A percentile compares a stretch with the other conserved stretches of the same genome.
Evolutionary conservation across 2,797 vertebrate species (phyloP).

Genomic region (Protonibea diacanthus): DNA sequence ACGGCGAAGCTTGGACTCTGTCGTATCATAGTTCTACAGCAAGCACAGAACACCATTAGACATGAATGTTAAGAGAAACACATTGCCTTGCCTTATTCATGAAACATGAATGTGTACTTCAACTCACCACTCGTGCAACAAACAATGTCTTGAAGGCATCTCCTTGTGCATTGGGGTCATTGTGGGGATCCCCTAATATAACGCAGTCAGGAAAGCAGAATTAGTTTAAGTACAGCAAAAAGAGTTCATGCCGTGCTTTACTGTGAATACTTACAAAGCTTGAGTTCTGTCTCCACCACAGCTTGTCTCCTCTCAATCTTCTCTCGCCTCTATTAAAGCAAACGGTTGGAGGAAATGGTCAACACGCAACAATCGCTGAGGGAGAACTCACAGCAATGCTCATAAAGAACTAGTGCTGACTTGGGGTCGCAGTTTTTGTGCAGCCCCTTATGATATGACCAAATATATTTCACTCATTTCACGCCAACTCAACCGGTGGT

Average conservation of each 20-base stretch:
- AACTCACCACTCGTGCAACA: constrained; percentile 92
- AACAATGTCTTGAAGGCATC: constrained; percentile 97
- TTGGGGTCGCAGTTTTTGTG: neutral
- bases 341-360: constrained; percentile 10
- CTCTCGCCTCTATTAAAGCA: constrained; percentile 89
- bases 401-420: neutral
- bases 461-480: no score
- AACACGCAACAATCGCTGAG: neutral
- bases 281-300: constrained; percentile 93
- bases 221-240: neutral
- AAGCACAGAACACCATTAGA: constrained; percentile 17
- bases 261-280: constrained; percentile 89
- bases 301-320: constrained; percentile 95
- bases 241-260: rapidly evolving
- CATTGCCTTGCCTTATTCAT: no score
- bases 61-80: neutral
- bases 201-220: neutral
- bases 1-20: constrained; percentile 94
- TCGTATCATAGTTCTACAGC: constrained; percentile 94
- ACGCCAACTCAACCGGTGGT: no score
- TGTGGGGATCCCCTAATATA: constrained; percentile 93
- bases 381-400: neutral
- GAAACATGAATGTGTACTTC: no score
- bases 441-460: no score
- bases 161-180: constrained; percentile 94